Conservation (phyloP, 2,113 vertebrate genomes). For the Amblyornis subalaris region DNA sequence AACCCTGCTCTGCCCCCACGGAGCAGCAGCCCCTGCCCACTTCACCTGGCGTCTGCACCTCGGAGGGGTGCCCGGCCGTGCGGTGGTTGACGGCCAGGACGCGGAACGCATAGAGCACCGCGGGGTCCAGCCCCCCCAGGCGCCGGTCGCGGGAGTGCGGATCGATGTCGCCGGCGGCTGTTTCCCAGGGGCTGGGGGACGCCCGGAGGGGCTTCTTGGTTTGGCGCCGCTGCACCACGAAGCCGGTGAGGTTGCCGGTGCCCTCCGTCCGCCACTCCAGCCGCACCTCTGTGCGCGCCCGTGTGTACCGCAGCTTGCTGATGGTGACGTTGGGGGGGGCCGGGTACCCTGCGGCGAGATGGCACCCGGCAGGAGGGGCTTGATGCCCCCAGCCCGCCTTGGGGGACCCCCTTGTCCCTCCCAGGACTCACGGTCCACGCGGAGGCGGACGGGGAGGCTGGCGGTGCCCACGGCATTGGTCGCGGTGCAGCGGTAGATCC, state of each 20-base stretch:
- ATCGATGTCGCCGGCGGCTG: constrained; percentile 68
- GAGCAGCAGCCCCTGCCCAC: not conserved
- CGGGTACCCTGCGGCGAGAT: constrained; percentile 73
- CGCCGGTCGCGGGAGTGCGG: constrained; percentile 73
- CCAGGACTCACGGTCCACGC: constrained; percentile 77
- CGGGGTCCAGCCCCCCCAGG: constrained; percentile 78
- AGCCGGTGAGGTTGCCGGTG: constrained; percentile 76
- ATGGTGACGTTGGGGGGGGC: constrained; percentile 86
- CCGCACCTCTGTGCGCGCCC: constrained; percentile 79
- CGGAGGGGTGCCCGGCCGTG: constrained; percentile 83
- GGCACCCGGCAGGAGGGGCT: not conserved
- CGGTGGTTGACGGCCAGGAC: constrained; percentile 84
- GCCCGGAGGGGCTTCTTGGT: constrained; percentile 44
- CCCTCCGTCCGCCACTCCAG: constrained; percentile 78
- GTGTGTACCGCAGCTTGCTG: constrained; percentile 75
- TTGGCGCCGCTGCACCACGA: constrained; percentile 77
- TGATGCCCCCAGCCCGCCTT: rapidly evolving
- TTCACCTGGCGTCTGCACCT: constrained; percentile 87
- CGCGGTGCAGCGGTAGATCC: constrained; percentile 81
- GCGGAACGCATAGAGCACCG: constrained; percentile 78
- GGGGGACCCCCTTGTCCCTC: rapidly evolving
- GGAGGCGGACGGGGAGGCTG: constrained; percentile 74
- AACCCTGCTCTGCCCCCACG: not conserved
- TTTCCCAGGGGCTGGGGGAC: constrained; percentile 72
- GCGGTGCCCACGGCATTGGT: constrained; percentile 82